phyloP scores from a whole-genome alignment of 2,888 invertebrate genomes.

The Lacanobia oleracea region DNA sequence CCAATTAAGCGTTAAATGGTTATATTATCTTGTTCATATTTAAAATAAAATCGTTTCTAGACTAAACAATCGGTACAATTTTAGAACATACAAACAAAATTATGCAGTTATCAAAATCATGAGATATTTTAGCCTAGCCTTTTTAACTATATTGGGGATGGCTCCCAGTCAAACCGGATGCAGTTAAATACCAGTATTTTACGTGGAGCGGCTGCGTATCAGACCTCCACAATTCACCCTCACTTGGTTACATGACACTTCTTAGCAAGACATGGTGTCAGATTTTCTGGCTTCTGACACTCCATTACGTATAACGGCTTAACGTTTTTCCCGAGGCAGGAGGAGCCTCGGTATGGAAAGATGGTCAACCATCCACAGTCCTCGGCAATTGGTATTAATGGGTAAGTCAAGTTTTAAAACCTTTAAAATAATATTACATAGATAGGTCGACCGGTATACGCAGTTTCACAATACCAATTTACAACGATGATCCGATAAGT shows the following conservation, averaged over 20 bases:
- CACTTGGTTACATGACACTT: too few species aligned
- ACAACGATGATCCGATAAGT: constrained; percentile 72
- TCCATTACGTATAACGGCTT: too few species aligned
- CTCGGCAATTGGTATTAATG: not conserved
- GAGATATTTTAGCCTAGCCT: not conserved
- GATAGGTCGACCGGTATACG: constrained; percentile 44
- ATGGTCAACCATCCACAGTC: too few species aligned
- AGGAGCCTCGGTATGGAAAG: too few species aligned
- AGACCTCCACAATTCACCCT: too few species aligned
- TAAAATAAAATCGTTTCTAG: constrained; percentile 1
- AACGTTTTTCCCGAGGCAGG: too few species aligned
- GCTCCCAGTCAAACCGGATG: too few species aligned
- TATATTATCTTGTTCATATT: constrained; percentile 16
- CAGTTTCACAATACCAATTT: constrained; percentile 68
- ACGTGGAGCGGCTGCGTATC: too few species aligned
- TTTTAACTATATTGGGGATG: too few species aligned
- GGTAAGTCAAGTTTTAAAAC: constrained; percentile 8
- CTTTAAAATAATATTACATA: constrained; percentile 29
- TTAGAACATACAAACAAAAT: constrained; percentile 2
- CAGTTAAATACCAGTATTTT: too few species aligned
- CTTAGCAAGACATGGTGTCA: too few species aligned
- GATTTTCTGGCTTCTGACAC: too few species aligned
- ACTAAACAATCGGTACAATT: not conserved
- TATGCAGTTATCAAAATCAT: not conserved
- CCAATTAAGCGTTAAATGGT: constrained; percentile 43